Conservation (phyloP, 2,113 vertebrate species). For the Acanthisitta chloris region DNA sequence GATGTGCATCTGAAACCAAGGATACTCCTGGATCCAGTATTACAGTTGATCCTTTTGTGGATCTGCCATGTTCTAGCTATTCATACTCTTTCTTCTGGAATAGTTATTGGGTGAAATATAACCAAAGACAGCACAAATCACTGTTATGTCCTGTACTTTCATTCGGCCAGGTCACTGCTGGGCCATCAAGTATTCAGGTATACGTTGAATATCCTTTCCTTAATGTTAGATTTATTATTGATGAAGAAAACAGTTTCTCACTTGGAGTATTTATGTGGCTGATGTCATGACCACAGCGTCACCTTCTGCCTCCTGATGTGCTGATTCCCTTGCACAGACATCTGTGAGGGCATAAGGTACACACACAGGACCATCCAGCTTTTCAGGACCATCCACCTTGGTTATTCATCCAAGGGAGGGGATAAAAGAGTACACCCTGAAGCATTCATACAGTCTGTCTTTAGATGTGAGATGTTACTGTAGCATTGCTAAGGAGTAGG, state of each 20-base stretch:
- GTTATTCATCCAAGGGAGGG: neutral
- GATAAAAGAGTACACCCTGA: neutral
- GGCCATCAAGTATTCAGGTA: neutral
- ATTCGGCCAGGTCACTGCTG: neutral
- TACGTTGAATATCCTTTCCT: neutral
- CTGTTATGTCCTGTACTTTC: neutral
- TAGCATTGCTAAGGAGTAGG: neutral
- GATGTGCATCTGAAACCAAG: neutral
- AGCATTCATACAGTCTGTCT: neutral
- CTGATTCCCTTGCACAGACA: neutral
- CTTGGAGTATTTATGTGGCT: neutral
- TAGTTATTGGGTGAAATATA: neutral
- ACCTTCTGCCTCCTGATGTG: neutral
- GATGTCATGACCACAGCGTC: neutral
- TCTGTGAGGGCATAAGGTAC: fast-evolving
- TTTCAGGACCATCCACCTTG: neutral
- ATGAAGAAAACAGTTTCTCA: neutral
- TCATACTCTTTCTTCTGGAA: neutral
- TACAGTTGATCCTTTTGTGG: neutral
- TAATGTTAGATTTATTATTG: neutral
- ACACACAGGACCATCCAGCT: neutral
- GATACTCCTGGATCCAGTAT: neutral
- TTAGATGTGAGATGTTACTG: neutral
- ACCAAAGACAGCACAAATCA: neutral
- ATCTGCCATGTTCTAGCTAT: neutral